Evolutionary conservation across 2,888 invertebrate species (phyloP).

Genomic region (Conistra vaccinii): DNA sequence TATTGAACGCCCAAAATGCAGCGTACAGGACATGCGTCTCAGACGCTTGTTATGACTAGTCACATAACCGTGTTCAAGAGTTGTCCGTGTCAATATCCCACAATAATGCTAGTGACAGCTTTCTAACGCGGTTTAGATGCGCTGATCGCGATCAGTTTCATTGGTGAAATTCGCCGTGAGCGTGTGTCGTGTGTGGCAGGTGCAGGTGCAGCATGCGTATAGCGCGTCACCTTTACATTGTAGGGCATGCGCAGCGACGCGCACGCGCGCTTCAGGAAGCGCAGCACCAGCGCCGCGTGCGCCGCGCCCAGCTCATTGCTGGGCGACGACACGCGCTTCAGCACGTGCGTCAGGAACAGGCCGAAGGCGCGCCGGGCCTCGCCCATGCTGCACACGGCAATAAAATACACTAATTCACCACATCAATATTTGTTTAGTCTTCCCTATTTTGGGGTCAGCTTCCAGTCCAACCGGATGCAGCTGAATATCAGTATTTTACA

Average conservation of each 20-base stretch:
- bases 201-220: conserved; percentile 49
- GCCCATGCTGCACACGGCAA: conserved; percentile 81
- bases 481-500: no score
- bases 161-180: no score
- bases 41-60: no score
- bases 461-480: background rate
- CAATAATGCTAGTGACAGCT: no score
- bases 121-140: no score
- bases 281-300: conserved; percentile 93
- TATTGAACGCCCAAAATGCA: no score
- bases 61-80: no score
- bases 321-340: conserved; percentile 92
- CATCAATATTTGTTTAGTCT: background rate
- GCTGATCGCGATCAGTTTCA: no score
- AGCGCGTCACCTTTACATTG: conserved; percentile 83
- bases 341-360: conserved; percentile 93
- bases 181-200: background rate
- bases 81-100: no score
- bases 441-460: no score
- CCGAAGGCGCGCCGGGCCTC: conserved; percentile 95
- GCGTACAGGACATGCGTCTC: no score
- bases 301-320: conserved; percentile 88
- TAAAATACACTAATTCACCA: background rate
- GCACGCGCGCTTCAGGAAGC: conserved; percentile 94
- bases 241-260: conserved; percentile 93